Base-by-base conservation (phyloP, 2,888 invertebrate species). In the Esperia sulphurella region DNA sequence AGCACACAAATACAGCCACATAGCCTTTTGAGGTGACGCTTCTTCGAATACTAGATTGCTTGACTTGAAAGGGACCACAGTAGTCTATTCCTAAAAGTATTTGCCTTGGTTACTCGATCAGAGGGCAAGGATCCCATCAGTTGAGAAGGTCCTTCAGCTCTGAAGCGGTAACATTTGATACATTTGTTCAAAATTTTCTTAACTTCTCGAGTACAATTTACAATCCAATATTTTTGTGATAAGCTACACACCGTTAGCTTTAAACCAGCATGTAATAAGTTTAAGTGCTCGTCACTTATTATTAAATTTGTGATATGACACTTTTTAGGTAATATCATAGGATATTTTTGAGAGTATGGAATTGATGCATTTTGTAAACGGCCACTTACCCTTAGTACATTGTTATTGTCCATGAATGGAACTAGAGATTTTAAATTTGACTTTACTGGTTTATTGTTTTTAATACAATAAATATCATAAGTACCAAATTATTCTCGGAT, bases 141-240 rank as follows among this genome's bases (percentile, higher is more conserved):
- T 14, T 46, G 46, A 8, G 28, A 1, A 10, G 41, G 0, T 3
- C 1, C 13, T 4, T 28, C 7, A 10, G 41, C 29, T 29, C 12
- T 46, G 0, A 35, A 9, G 13, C 14, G 33, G 10, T 9, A 29
- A 37, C 35, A 46, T 12, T 4, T 42, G 3, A 46, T 13, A 29
- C 46, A 50, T 28, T 35, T 29, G 14, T 49, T 37, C n/a, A 49
- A 9, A 31, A 45, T 38, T 14, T 14, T 30, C 42, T 49, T 45
- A 12, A 53, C 41, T 33, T 54, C 52, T 21, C 52, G 44, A 12
- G 45, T 46, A 4, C 43, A 35, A 35, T 48, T 48, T 9, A 54
- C 30, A 14, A 46, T 43, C 35, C 43, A 49, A 43, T 40, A 51
- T 13, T 33, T 48, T 40, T 44, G 43, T 8, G 33, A 37, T 14